Evolutionary conservation across 2,113 vertebrate genomes (phyloP).

Genomic region (Carassius gibelio): DNA sequence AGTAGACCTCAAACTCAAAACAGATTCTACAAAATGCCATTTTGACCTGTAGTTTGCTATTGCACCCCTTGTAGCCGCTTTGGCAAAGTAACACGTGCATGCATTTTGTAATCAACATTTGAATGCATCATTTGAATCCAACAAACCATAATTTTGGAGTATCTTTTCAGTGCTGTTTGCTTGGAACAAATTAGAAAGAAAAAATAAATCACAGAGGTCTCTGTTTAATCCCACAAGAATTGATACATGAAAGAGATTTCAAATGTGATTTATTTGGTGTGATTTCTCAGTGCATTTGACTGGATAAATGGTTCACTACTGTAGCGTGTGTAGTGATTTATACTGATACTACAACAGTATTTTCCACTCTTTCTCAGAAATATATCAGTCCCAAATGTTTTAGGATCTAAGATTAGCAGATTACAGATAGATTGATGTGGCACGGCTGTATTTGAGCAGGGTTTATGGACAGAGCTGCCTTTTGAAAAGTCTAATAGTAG

Average conservation of each 20-base stretch:
- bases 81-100: neutral
- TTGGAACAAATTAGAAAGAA: no score
- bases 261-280: neutral
- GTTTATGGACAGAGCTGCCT: neutral
- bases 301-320: neutral
- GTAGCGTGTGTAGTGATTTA: neutral
- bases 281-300: neutral
- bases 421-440: neutral
- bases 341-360: neutral
- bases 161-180: neutral
- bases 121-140: neutral
- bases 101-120: neutral
- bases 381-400: neutral
- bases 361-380: neutral
- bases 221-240: no score
- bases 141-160: neutral
- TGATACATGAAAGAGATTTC: neutral
- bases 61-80: neutral
- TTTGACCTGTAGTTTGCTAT: neutral
- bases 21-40: neutral
- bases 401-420: neutral
- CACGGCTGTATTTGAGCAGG: neutral
- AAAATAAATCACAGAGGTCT: neutral
- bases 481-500: constrained; percentile 49
- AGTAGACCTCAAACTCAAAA: neutral